Evolutionary conservation across 2,797 vertebrate genomes (phyloP), one percentile per base, ranked within the genome.

Genomic region (Argentina silus): DNA sequence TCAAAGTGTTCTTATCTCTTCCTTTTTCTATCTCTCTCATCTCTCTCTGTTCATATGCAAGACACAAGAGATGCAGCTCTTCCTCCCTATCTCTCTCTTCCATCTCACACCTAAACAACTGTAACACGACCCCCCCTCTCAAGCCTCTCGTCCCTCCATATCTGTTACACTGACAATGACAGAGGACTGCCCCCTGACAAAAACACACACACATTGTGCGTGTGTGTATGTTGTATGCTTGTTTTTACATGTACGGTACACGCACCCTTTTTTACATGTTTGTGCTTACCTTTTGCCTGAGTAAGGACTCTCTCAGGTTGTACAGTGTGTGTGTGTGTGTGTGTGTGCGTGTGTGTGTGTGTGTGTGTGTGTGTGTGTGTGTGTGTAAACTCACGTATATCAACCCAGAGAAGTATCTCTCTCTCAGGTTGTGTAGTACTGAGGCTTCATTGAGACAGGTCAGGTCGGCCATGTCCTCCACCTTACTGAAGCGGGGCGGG

Each of bases 391-490:
- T 97, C 87, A 98, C 96, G 14, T 98, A 98, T 82, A 98, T 98
- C 77, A 98, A 91, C 59, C 96, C 96, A 0, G 96, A 98, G 91
- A 93, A 98, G 90, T 97, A 98, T 82, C 96, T 92, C 67, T 98
- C 96, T 7, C 96, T 93, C 44, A 98, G 93, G 87, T 98, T 98
- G 92, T 98, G 96, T 77, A 98, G 89, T 70, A 98, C 96, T 0
- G 96, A 97, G 14, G 96, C 96, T 85, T 97, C 96, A 0, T 98
- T 98, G 81, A 98, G 95, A 90, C 96, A 98, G 78, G 96, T 98
- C 78, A 98, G 94, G 79, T 98, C 96, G 0, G 96, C 96, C 96
- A 97, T 98, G 90, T 98, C 96, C 85, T 97, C 96, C 19, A 96
- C 96, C 89, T 98, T 97, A 86, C 96, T 96, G 89, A 98, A 98